A percentile compares a stretch with the other conserved stretches of the same genome.
phyloP scores from a whole-genome alignment of 2,888 invertebrate species.

The Allophyes oxyacanthae region DNA sequence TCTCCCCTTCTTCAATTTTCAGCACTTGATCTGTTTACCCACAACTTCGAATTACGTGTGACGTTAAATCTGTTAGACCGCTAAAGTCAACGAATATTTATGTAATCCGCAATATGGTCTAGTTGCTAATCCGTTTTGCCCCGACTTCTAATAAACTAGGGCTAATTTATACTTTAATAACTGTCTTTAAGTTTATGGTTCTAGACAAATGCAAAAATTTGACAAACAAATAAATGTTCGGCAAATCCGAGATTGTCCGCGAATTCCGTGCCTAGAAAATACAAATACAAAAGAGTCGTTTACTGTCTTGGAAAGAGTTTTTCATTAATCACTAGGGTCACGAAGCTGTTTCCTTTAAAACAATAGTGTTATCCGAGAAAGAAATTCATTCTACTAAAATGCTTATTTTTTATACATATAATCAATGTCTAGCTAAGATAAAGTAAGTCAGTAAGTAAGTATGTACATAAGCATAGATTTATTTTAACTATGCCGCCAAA shows the following conservation, averaged over 20 bases:
- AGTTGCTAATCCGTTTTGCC: conserved; percentile 26
- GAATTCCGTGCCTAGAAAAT: conserved; percentile 16
- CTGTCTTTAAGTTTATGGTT: conserved; percentile 2
- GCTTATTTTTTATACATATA: conserved; percentile 10
- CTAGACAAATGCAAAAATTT: too few species aligned
- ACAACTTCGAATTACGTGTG: too few species aligned
- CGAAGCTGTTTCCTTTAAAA: conserved; percentile 16
- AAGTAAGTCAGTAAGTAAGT: too few species aligned
- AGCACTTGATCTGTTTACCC: too few species aligned
- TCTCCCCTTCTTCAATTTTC: too few species aligned
- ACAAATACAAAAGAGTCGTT: too few species aligned
- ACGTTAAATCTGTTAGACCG: not conserved
- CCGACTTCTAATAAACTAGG: conserved; percentile 13
- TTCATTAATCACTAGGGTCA: conserved; percentile 26
- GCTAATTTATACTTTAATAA: conserved; percentile 27
- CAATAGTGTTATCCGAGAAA: conserved; percentile 7
- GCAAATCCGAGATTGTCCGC: conserved; percentile 6
- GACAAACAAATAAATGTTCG: conserved; percentile 5
- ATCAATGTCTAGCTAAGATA: conserved; percentile 11
- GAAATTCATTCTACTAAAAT: not conserved
- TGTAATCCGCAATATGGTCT: conserved; percentile 11
- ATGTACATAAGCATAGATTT: too few species aligned
- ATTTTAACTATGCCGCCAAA: too few species aligned
- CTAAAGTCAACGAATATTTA: conserved; percentile 16
- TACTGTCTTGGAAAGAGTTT: conserved; percentile 16